These are phyloP conservation scores for Embiotoca jacksoni DNA, from an alignment of 2,113 vertebrate species.

Conservation along the genomic window DNA sequence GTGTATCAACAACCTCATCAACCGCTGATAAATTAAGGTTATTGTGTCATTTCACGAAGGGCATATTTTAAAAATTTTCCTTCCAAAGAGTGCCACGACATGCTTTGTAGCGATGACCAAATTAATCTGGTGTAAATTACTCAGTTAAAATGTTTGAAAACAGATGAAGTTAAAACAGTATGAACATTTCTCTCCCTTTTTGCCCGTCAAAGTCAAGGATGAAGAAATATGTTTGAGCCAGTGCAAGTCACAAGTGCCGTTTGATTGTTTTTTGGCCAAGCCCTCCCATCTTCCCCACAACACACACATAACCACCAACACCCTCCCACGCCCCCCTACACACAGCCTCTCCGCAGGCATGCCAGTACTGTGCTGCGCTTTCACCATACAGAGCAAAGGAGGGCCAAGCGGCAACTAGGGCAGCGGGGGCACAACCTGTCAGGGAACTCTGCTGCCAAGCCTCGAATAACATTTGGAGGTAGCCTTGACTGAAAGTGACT, in stretches of 20 bases:
- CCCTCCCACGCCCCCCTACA: conserved; percentile 38
- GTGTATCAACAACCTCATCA: conserved; percentile 15
- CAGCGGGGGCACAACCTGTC: conserved; percentile 84
- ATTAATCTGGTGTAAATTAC: conserved; percentile 1
- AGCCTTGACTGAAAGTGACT: conserved; percentile 83
- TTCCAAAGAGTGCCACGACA: conserved; percentile 21
- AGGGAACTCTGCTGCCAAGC: conserved; percentile 79
- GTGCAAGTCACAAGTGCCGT: conserved; percentile 59
- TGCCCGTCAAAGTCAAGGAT: conserved; percentile 41
- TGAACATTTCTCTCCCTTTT: not conserved
- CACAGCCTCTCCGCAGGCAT: conserved; percentile 63
- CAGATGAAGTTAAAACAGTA: not conserved
- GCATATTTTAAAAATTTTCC: not conserved
- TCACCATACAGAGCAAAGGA: conserved; percentile 68
- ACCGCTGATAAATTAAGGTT: not conserved
- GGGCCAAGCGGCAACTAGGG: conserved; percentile 76
- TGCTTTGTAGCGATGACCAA: conserved; percentile 8
- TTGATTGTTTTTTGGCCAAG: conserved; percentile 59
- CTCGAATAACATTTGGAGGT: conserved; percentile 79
- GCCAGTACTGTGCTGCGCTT: conserved; percentile 66
- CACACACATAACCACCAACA: conserved; percentile 51
- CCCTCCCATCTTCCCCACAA: conserved; percentile 43
- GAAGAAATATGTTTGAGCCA: conserved; percentile 37
- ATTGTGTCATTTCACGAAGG: conserved; percentile 7
- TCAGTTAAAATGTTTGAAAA: conserved; percentile 1